Conservation (phyloP, 2,888 invertebrate genomes). For the Ypsolopha scabrella region DNA sequence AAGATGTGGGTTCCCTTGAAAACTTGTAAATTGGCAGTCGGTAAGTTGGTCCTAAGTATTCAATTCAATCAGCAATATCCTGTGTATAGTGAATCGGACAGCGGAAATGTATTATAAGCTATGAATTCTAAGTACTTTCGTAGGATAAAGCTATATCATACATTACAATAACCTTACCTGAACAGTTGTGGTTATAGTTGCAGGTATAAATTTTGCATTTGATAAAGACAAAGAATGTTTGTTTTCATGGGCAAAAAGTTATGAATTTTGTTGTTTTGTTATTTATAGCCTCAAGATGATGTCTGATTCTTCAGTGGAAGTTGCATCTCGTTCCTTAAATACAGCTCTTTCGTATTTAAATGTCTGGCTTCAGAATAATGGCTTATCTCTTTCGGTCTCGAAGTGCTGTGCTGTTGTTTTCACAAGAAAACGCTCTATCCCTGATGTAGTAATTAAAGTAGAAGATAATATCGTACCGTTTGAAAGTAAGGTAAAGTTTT, state of each 20-base stretch:
- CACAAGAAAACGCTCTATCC: too few species aligned
- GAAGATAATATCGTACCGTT: too few species aligned
- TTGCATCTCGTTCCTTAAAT: too few species aligned
- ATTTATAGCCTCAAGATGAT: not conserved
- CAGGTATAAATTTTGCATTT: slow-evolving; percentile 6
- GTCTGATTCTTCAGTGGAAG: too few species aligned
- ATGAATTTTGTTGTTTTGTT: not conserved
- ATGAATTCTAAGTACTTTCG: slow-evolving; percentile 45
- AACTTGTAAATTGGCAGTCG: slow-evolving; percentile 80
- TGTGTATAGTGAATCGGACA: slow-evolving; percentile 32
- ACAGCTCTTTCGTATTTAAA: too few species aligned
- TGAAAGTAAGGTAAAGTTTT: too few species aligned
- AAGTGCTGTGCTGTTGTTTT: too few species aligned
- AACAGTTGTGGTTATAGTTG: slow-evolving; percentile 12
- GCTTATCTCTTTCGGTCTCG: too few species aligned
- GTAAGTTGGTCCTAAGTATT: slow-evolving; percentile 59
- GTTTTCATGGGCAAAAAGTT: not conserved
- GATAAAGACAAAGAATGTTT: not conserved
- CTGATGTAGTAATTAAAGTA: too few species aligned
- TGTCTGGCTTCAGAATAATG: too few species aligned
- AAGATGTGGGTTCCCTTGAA: slow-evolving; percentile 82
- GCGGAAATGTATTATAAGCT: slow-evolving; percentile 58
- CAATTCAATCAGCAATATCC: slow-evolving; percentile 42
- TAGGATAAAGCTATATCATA: slow-evolving; percentile 13
- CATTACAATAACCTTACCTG: slow-evolving; percentile 7